Conservation (phyloP, 2,113 vertebrate species). For the Nipponia nippon region DNA sequence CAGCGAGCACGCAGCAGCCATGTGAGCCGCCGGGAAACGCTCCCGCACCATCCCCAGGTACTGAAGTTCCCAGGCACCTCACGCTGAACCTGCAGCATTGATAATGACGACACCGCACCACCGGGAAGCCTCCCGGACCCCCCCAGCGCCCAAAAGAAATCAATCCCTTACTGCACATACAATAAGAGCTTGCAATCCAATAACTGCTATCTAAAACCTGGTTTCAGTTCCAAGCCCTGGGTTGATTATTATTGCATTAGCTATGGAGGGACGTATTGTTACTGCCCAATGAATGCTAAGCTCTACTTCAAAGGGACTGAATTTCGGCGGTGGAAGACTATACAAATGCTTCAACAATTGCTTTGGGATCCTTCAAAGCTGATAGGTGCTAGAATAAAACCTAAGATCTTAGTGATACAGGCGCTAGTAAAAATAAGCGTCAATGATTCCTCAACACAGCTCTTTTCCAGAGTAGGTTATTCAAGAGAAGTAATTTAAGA, state of each 20-base stretch:
- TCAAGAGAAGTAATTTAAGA: neutral
- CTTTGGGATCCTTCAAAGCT: neutral
- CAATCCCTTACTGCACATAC: neutral
- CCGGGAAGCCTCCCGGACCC: neutral
- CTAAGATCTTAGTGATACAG: neutral
- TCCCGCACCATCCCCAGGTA: neutral
- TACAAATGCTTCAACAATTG: neutral
- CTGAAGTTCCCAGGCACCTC: neutral
- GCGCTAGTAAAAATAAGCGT: neutral
- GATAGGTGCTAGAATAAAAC: neutral
- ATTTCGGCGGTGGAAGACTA: neutral
- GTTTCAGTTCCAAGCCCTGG: neutral
- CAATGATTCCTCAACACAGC: neutral
- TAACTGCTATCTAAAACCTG: slow-evolving; percentile 3
- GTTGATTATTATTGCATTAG: slow-evolving; percentile 56
- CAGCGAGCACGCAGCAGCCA: neutral
- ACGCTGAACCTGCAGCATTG: rapidly evolving
- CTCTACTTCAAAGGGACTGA: neutral
- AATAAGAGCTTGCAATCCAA: slow-evolving; percentile 27
- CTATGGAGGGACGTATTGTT: neutral
- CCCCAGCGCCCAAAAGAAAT: neutral
- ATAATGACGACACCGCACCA: neutral
- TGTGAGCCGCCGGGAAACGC: rapidly evolving
- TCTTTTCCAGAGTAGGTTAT: neutral
- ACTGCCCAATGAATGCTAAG: neutral